Conservation (phyloP, 1,140 invertebrate species). For the Eupeodes corollae region DNA sequence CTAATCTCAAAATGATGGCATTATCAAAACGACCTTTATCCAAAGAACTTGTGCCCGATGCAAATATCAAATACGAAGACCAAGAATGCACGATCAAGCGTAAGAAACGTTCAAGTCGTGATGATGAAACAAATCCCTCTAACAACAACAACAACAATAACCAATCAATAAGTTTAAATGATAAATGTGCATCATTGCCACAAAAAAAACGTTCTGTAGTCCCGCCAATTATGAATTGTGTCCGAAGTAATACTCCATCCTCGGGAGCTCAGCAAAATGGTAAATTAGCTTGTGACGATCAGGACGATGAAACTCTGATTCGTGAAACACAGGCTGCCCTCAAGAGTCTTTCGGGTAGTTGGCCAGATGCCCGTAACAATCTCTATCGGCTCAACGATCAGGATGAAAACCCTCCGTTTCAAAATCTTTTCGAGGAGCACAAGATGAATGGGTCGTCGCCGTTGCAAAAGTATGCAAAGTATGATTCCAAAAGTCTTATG, state of each 20-base stretch:
- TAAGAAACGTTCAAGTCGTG: constrained; percentile 32
- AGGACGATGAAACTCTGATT: constrained; percentile 69
- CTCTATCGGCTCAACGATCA: constrained; percentile 52
- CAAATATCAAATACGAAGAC: constrained; percentile 21
- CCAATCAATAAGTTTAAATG: constrained; percentile 5
- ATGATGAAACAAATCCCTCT: constrained; percentile 20
- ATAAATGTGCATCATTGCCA: constrained; percentile 32
- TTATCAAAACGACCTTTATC: constrained; percentile 32
- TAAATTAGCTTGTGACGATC: constrained; percentile 19
- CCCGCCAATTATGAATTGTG: constrained; percentile 35
- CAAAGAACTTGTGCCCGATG: constrained; percentile 29
- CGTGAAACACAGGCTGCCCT: constrained; percentile 75
- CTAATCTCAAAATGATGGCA: constrained; percentile 22
- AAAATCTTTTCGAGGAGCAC: constrained; percentile 76
- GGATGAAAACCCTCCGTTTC: constrained; percentile 67
- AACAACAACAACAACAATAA: constrained; percentile 20
- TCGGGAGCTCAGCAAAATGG: constrained; percentile 17
- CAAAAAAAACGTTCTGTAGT: constrained; percentile 49
- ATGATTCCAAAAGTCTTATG: constrained; percentile 9
- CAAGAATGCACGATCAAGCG: constrained; percentile 27
- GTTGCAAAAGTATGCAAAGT: constrained; percentile 14
- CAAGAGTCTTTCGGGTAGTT: constrained; percentile 69
- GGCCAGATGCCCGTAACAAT: constrained; percentile 52
- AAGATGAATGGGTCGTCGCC: constrained; percentile 38
- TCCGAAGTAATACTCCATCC: constrained; percentile 42